phyloP scores from a whole-genome alignment of 2,888 invertebrate genomes.

The Nebria brevicollis region DNA sequence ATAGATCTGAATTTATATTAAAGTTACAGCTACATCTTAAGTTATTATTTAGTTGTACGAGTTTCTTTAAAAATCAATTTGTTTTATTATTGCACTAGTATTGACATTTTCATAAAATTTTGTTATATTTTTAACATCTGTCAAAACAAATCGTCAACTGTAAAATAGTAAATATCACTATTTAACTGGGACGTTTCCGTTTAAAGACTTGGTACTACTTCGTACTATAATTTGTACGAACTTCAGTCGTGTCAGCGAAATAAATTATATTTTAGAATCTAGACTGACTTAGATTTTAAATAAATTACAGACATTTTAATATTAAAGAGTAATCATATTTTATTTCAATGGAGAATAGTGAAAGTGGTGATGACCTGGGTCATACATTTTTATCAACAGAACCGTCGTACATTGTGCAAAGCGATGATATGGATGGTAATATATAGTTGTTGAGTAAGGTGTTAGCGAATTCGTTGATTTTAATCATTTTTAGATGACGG shows the following conservation, averaged over 20 bases:
- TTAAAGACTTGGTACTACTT: too few relatives aligned
- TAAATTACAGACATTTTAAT: neutral
- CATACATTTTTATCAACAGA: constrained; percentile 62
- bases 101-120: constrained; percentile 44
- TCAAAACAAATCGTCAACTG: constrained; percentile 28
- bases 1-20: neutral
- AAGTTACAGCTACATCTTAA: neutral
- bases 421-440: constrained; percentile 65
- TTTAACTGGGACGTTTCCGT: too few relatives aligned
- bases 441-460: neutral
- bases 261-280: too few relatives aligned
- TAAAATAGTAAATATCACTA: neutral
- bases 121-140: constrained; percentile 38
- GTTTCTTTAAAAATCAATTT: neutral
- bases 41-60: neutral
- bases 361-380: constrained; percentile 70
- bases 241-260: too few relatives aligned
- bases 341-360: constrained; percentile 67
- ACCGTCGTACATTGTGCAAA: constrained; percentile 64
- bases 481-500: constrained; percentile 62
- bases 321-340: neutral
- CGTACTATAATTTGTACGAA: too few relatives aligned
- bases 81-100: constrained; percentile 30
- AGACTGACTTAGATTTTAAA: too few relatives aligned
- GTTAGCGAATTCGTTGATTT: constrained; percentile 7